Base-by-base conservation (phyloP, 2,888 invertebrate genomes). In the Amphipyra tragopoginis region DNA sequence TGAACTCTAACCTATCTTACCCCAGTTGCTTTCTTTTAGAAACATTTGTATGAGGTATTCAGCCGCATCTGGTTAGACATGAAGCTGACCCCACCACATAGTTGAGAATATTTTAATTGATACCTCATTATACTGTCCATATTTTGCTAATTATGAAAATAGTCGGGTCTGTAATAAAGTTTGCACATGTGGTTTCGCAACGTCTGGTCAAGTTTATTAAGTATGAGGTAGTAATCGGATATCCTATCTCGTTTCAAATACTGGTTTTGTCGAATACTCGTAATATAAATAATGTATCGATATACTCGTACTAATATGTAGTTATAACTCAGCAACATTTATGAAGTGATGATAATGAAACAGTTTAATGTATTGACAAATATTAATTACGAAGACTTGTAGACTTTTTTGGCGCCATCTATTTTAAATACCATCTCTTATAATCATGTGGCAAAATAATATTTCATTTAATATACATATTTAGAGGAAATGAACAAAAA, bases 401-500 rank as follows among this genome's bases (percentile, higher is more conserved):
- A 29, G 45, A 14, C 34, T 13, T 42, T 15, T 34, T 39, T 49
- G 8, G 10, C 15, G 8, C 34, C 38, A 11, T 45, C 0, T 10
- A 33, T 14, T 49, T 21, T 8, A 5, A 43, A 52, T 34, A 43
- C 49, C 13, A 48, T 26, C 13, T 43, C 8, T 13, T 8, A 11
- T 42, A 34, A 47, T 51, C 1, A 13, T 21, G 21, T 43, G 13
- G 47, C 11, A 5, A 36, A 48, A 52, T 4, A 0, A 39, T 34
- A 6, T 29, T 4, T 7, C 39, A 6, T 29, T 4, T 7, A 29
- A 7, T 29, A 29, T 7, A 29, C 29, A 29, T 29, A 29, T 5
- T 5, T 5, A 29, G 29, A 29, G 67, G 67, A 66, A 53, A 14
- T 57, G 38, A 34, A 11, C 47, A 14, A 9, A 60, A 45, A 67